These are phyloP conservation scores for Ursus arctos DNA, from an alignment of 2,113 vertebrate genomes.

Conservation along the genomic window DNA sequence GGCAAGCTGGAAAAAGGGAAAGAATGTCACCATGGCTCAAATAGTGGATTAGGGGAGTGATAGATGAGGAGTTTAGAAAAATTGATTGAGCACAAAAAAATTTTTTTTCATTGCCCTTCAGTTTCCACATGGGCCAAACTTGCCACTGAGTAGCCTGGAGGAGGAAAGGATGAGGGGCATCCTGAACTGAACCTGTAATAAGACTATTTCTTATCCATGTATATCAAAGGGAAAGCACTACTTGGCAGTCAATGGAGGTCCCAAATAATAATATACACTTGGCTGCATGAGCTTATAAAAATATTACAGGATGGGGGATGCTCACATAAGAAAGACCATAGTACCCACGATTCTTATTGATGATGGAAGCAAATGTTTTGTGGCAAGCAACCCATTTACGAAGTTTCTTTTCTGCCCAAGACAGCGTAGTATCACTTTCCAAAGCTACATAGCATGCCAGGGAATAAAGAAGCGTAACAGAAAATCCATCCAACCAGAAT, in stretches of 20 bases:
- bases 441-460: background rate
- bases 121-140: background rate
- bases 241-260: background rate
- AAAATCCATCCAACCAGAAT: background rate
- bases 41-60: accelerated
- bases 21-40: background rate
- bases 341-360: background rate
- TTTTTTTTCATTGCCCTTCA: background rate
- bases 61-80: background rate
- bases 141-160: background rate
- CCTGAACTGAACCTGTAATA: background rate
- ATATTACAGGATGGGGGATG: background rate
- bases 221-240: background rate
- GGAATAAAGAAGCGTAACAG: background rate
- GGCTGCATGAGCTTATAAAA: background rate
- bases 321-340: background rate
- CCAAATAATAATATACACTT: background rate
- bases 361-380: background rate
- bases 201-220: background rate
- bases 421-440: background rate
- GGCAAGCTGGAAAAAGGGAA: background rate
- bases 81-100: background rate
- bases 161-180: background rate
- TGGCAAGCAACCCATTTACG: background rate
- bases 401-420: background rate